These are phyloP conservation scores for Plecotus auritus DNA, from an alignment of 2,113 vertebrate species.

Conservation along the genomic window DNA sequence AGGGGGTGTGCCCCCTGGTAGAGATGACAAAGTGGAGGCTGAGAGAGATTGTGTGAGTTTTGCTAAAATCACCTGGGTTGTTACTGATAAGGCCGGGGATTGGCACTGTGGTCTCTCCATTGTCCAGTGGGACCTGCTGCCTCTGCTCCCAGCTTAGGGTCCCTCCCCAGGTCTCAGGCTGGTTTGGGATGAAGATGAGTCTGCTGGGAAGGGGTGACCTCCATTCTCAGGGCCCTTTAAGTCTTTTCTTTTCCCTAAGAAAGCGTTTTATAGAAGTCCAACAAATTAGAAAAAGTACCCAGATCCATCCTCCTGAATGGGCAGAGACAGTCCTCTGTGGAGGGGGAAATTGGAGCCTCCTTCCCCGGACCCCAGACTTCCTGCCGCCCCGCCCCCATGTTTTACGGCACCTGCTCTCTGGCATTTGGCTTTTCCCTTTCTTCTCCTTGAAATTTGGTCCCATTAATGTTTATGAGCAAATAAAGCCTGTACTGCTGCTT, in stretches of 20 bases:
- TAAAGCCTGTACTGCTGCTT: slow-evolving; percentile 67
- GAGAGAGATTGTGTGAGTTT: not conserved
- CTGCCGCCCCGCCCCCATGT: fast-evolving
- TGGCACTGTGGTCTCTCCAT: not conserved
- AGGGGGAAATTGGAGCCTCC: not conserved
- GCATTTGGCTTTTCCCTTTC: slow-evolving; percentile 55
- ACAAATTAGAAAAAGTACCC: not conserved
- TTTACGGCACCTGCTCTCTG: not conserved
- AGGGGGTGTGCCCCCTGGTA: not conserved
- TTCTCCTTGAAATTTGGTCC: slow-evolving; percentile 43
- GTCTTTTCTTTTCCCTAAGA: not conserved
- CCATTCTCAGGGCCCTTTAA: not conserved
- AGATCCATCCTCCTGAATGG: not conserved
- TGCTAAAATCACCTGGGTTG: not conserved
- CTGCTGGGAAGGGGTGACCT: not conserved
- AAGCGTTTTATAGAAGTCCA: not conserved
- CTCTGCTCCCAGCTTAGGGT: not conserved
- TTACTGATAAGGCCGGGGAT: not conserved
- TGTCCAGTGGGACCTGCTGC: not conserved
- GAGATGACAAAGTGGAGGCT: not conserved
- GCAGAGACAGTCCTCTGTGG: not conserved
- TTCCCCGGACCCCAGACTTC: not conserved
- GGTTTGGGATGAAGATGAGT: not conserved
- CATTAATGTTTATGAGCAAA: slow-evolving; percentile 72
- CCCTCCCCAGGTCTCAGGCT: not conserved